Evolutionary conservation across 2,888 invertebrate genomes (phyloP), one percentile per base, ranked within the genome.

Genomic region (Epistrophe eligans): DNA sequence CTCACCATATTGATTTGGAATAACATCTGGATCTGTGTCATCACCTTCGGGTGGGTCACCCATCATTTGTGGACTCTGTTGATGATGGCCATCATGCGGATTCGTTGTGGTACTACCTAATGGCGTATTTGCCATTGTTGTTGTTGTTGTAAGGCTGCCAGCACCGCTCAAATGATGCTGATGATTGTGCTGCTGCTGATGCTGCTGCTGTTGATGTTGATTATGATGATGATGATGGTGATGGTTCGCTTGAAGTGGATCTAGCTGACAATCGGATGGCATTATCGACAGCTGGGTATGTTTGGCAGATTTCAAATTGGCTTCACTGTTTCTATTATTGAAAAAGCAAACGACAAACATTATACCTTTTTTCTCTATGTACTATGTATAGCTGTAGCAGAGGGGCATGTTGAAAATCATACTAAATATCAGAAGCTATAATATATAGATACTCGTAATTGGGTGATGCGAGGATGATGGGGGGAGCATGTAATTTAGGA

Each of bases 1-100:
- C 95, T 95, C 91, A 97, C 97, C 97, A 93, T 97, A 97, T 93
- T 97, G 96, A 94, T 96, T 97, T 89, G 97, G 96, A 93, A 97
- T 97, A 90, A 97, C 97, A 93, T 97, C 97, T 62, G 97, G 97
- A 93, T 97, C 97, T 72, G 96, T 96, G 91, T 96, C 97, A 90
- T 93, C 93, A 77, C 91, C 91, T 88, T 93, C 93, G 80, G 91
- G 91, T 87, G 91, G 92, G 89, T 93, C 93, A 89, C 91, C 91
- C 89, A 91, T 90, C 84, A 92, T 89, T 89, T 92, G 92, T 48
- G 92, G 91, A 93, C 93, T 91, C 92, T 94, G 93, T 89, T 91
- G 93, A 91, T 91, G 91, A 90, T 90, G 90, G 70, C 90, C 72
- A 77, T 85, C 91, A 60, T 91, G 91, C 93, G 93, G 92, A 92